Base-by-base conservation (phyloP, 2,797 vertebrate genomes). In the Cirrhinus mrigala region DNA sequence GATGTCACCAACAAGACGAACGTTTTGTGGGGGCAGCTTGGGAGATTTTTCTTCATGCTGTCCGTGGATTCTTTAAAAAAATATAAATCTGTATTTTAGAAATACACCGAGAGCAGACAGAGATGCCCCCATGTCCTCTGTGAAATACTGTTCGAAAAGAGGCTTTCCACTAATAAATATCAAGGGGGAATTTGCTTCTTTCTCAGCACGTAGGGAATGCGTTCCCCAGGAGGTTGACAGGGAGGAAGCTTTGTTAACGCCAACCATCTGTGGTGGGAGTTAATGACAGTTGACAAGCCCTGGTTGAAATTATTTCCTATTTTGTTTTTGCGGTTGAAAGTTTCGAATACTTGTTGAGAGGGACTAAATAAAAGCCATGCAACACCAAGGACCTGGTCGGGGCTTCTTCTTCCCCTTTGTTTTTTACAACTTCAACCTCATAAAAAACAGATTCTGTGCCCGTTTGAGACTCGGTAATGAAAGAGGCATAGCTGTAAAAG, bases 191-290 rank as follows among this genome's bases (percentile, higher is more conserved):
- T 86, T 85, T 74, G 76, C 60, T 60, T 80, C 64, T 83, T 86
- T 88, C 84, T 83, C 85, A 77, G 82, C 52, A 54, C 20, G 68
- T 44, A 85, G 22, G 78, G 81, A 89, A 80, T 86, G 54, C 78
- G 85, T 90, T 88, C 79, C 87, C 87, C 83, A 75, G 84, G 75
- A 89, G 82, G 84, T 46, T 78, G 82, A 83, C 79, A 46, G 70
- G 84, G 86, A 89, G 87, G 88, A 85, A 81, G 81, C 90, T 86
- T 87, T 82, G 62, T 84, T 88, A 90, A 90, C 86, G 10, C 78
- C 82, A 88, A 89, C 88, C 90, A 89, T 90, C 88, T 91, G 91
- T 85, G 81, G 79, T 83, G 86, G 29, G 75, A 89, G 87, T 86
- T 60, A 73, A 85, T 37, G 58, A 44, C 76, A 82, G 75, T 70